A percentile compares a stretch with the other conserved stretches of the same genome.
These are phyloP conservation scores for Diacarnus erythraeanus DNA, from an alignment of 37 sponge, comb jelly and placozoan genomes.

Conservation along the genomic window DNA sequence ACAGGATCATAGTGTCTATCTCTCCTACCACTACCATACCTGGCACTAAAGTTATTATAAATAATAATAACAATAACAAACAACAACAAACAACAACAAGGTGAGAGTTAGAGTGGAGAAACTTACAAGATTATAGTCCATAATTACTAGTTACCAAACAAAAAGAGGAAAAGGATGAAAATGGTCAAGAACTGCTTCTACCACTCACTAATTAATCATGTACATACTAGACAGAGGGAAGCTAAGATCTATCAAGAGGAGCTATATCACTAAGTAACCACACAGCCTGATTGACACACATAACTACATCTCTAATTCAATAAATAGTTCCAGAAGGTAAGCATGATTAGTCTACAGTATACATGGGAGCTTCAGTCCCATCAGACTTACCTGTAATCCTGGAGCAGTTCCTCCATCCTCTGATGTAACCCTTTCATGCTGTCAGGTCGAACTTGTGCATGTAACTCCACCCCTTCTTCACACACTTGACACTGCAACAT, in stretches of 20 bases:
- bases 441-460: conserved; percentile 56
- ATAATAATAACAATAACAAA: too few species aligned
- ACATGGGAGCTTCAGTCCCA: background rate
- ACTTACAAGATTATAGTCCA: background rate
- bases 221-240: too few species aligned
- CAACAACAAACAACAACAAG: too few species aligned
- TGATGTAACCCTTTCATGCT: conserved; percentile 67
- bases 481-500: conserved; percentile 55
- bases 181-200: too few species aligned
- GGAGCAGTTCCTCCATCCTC: conserved; percentile 66
- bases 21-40: conserved; percentile 13
- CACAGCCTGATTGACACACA: background rate
- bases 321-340: background rate
- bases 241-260: too few species aligned
- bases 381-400: conserved; percentile 23
- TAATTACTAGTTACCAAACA: too few species aligned
- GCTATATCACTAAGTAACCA: too few species aligned
- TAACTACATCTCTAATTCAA: background rate
- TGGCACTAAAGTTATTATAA: conserved; percentile 1
- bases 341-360: too few species aligned
- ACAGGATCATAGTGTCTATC: conserved; percentile 27
- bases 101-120: too few species aligned
- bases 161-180: too few species aligned
- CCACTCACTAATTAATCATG: too few species aligned
- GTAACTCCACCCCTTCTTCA: conserved; percentile 65